Conservation (phyloP, 2,797 vertebrate genomes). For the Rachycentron canadum region DNA sequence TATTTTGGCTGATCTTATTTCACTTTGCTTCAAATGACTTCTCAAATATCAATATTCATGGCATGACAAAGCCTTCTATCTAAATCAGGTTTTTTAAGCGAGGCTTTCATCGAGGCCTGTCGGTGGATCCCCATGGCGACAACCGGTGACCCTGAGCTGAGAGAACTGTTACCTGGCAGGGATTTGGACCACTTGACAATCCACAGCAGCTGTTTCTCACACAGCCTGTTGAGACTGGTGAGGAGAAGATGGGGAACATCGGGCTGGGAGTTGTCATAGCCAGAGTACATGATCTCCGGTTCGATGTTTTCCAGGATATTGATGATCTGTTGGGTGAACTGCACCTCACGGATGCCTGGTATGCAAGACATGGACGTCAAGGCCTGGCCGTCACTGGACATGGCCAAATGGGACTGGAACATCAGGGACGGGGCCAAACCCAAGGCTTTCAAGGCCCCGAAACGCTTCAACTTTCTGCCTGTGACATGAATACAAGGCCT, state of each 20-base stretch:
- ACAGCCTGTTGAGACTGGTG: slow-evolving; percentile 94
- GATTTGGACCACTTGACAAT: slow-evolving; percentile 99
- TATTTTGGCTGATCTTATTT: background rate
- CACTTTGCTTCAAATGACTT: background rate
- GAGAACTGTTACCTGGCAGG: slow-evolving; percentile 91
- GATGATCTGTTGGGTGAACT: slow-evolving; percentile 90
- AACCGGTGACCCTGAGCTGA: slow-evolving; percentile 49
- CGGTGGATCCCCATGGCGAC: slow-evolving; percentile 53
- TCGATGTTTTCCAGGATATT: slow-evolving; percentile 94
- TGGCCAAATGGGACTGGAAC: slow-evolving; percentile 81
- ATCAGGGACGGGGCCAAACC: slow-evolving; percentile 85
- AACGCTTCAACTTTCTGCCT: slow-evolving; percentile 98
- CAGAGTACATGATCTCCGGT: slow-evolving; percentile 92
- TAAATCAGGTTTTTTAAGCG: slow-evolving; percentile 18
- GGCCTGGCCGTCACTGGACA: slow-evolving; percentile 76
- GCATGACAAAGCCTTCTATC: slow-evolving; percentile 11
- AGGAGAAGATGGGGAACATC: slow-evolving; percentile 92
- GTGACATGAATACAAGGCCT: slow-evolving; percentile 50
- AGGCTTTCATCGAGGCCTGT: slow-evolving; percentile 30
- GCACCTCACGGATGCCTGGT: slow-evolving; percentile 89
- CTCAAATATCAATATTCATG: background rate
- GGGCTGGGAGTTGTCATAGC: slow-evolving; percentile 89
- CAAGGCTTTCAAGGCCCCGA: slow-evolving; percentile 91
- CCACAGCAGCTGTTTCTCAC: slow-evolving; percentile 95
- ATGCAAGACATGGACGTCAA: slow-evolving; percentile 87